A percentile compares a stretch with the other conserved stretches of the same genome.
Evolutionary conservation across 2,797 vertebrate genomes (phyloP).

Genomic region (Falco naumanni): DNA sequence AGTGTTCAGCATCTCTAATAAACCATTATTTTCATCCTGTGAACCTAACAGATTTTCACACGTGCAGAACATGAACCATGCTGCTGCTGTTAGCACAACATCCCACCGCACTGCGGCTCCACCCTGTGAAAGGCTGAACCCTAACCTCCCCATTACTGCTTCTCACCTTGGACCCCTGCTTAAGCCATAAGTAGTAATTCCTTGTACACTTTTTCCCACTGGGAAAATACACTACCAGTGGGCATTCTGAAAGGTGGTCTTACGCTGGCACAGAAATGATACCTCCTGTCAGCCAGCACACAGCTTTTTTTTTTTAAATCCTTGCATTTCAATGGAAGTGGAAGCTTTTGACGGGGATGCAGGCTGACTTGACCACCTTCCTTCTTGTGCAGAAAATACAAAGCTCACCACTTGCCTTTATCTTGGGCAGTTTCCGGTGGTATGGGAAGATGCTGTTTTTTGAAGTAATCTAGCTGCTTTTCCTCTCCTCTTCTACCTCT

Average conservation of each 20-base stretch:
- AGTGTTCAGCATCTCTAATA: not conserved
- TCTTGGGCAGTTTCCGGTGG: not conserved
- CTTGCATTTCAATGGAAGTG: not conserved
- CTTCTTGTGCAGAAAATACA: not conserved
- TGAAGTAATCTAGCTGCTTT: not conserved
- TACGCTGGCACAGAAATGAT: fast-evolving
- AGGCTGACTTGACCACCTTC: not conserved
- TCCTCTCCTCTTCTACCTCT: not conserved
- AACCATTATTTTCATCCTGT: not conserved
- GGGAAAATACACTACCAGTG: not conserved
- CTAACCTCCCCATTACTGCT: fast-evolving
- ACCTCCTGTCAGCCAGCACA: not conserved
- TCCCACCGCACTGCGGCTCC: not conserved
- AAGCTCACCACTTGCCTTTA: not conserved
- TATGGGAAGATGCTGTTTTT: not conserved
- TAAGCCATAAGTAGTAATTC: not conserved
- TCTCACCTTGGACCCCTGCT: not conserved
- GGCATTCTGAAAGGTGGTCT: not conserved
- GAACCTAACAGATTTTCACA: not conserved
- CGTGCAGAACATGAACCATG: not conserved
- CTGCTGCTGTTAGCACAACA: not conserved
- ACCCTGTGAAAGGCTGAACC: not conserved
- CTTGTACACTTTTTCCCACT: fast-evolving
- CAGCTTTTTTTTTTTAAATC: no score
- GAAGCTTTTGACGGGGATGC: not conserved